Evolutionary conservation across 2,888 invertebrate species (phyloP).

Genomic region (Blera fallax): DNA sequence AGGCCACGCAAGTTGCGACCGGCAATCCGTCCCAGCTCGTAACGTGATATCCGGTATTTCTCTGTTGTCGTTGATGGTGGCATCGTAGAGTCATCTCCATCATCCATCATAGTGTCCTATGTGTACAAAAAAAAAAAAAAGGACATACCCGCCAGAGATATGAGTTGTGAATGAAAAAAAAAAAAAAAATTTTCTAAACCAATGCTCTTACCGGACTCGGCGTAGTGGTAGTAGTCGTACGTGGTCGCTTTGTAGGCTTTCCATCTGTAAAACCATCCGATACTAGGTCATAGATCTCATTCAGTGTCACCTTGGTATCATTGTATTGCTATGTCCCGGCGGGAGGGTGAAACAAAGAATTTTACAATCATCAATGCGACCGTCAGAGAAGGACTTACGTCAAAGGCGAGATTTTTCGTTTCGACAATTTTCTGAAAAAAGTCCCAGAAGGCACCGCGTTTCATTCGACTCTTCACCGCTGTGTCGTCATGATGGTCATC

Average conservation of each 20-base stretch:
- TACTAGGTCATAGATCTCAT: conserved; percentile 79
- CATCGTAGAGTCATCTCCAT: conserved; percentile 73
- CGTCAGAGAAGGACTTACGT: conserved; percentile 75
- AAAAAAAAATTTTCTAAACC: conserved; percentile 5
- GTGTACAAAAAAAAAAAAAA: not conserved
- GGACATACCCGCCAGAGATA: not conserved
- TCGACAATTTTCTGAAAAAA: conserved; percentile 79
- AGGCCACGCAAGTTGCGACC: conserved; percentile 80
- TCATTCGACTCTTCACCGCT: conserved; percentile 75
- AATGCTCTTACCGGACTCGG: conserved; percentile 74
- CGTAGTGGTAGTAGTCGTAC: conserved; percentile 74
- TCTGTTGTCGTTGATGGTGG: conserved; percentile 78
- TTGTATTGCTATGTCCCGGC: conserved; percentile 78
- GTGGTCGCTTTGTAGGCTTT: conserved; percentile 76
- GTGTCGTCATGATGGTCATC: conserved; percentile 31
- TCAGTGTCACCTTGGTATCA: conserved; percentile 79
- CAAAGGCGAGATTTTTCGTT: conserved; percentile 78
- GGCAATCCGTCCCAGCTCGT: conserved; percentile 80
- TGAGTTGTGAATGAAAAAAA: not conserved
- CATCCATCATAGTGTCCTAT: conserved; percentile 73
- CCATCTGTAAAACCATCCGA: conserved; percentile 80
- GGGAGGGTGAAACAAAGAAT: not conserved
- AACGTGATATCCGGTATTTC: conserved; percentile 78
- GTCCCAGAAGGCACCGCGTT: conserved; percentile 79
- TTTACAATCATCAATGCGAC: not conserved